Evolutionary conservation across 2,113 vertebrate genomes (phyloP), one percentile per base, ranked within the genome.

Genomic region (Cephalophus harveyi): DNA sequence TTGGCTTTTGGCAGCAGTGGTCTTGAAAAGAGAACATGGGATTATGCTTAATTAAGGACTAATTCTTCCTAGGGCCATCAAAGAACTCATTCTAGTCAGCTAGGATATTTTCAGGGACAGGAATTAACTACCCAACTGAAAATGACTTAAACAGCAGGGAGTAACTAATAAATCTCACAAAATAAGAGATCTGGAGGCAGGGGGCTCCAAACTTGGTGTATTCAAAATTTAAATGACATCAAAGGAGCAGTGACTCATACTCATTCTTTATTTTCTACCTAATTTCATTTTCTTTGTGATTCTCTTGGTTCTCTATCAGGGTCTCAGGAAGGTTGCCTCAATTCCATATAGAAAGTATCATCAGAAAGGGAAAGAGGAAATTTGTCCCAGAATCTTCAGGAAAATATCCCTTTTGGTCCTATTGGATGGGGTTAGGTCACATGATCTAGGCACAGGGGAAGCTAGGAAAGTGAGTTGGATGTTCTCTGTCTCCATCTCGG

Each of bases 1-100:
- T 81, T 95, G 91, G 60, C 52, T 97, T 86, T 96, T 74, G 54
- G n/a, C 81, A 97, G 64, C 88, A 93, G 91, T 89, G 83, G 62
- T 87, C 87, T 87, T 95, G 88, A 85, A 84, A 87, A 95, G 19
- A 92, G 96, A 97, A 94, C 52, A 81, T 55, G 14, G 74, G 89
- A 95, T 97, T 97, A 97, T 81, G 52, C 33, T 59, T 97, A 95
- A 96, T 95, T 81, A 93, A 95, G 85, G 83, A 85, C 30, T 95
- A 91, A 90, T 88, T 92, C 76, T 97, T 84, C 19, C 64, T 64
- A 84, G 17, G 28, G 40, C n/a, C 96, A 76, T 94, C 88, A 94
- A 97, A 95, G 74, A 88, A 81, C 55, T 40, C 87, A 78, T 95
- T 95, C 11, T 9, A 92, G 97, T 97, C 97, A 96, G 30, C n/a